Evolutionary conservation across 2,797 vertebrate genomes (phyloP).

Genomic region (Falco columbarius): DNA sequence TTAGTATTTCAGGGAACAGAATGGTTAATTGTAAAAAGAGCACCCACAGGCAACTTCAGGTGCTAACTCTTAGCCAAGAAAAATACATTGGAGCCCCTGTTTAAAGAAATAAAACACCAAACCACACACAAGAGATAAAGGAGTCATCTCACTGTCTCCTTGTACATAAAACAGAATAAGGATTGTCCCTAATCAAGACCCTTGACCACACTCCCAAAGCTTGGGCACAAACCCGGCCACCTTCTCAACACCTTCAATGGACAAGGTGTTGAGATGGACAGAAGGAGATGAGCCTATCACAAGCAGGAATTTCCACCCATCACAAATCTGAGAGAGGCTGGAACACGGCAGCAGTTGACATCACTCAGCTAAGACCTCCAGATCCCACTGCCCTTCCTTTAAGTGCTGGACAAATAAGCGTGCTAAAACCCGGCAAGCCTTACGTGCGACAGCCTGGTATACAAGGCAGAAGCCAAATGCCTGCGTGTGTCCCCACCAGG

Average conservation of each 20-base stretch:
- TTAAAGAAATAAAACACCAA: not conserved
- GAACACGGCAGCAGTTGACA: not conserved
- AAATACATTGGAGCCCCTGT: not conserved
- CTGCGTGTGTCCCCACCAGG: not conserved
- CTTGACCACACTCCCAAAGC: not conserved
- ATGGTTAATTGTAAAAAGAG: not conserved
- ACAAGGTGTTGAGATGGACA: not conserved
- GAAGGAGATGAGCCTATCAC: not conserved
- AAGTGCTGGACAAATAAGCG: not conserved
- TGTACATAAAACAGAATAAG: not conserved
- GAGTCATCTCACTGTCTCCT: not conserved
- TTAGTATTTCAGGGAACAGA: not conserved
- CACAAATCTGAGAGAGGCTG: not conserved
- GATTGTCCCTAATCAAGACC: not conserved
- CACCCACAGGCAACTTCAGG: not conserved
- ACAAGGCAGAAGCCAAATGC: not conserved
- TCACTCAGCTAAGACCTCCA: not conserved
- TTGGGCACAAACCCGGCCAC: not conserved
- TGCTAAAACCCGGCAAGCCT: not conserved
- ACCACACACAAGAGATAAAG: not conserved
- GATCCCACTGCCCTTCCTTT: not conserved
- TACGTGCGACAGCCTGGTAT: not conserved
- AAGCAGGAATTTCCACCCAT: not conserved
- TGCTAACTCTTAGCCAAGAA: not conserved
- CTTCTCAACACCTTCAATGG: not conserved